These are phyloP conservation scores for Anthoptus insignis DNA, from an alignment of 2,888 invertebrate genomes.

Conservation along the genomic window DNA sequence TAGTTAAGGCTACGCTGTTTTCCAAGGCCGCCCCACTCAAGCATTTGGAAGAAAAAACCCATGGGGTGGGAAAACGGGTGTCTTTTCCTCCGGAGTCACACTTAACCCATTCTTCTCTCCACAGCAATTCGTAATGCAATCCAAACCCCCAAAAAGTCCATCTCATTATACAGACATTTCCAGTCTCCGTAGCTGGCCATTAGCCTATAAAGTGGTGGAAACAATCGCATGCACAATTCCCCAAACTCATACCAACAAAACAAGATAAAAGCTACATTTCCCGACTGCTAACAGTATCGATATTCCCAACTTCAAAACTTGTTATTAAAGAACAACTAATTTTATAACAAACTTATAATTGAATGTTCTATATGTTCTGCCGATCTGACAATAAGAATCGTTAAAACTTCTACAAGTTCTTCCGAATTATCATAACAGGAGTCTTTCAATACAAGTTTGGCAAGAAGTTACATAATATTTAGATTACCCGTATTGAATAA, in stretches of 20 bases:
- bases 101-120: too few relatives aligned
- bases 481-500: neutral
- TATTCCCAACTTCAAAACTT: slow-evolving; percentile 9
- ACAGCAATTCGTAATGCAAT: too few relatives aligned
- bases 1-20: too few relatives aligned
- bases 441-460: slow-evolving; percentile 14
- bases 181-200: too few relatives aligned
- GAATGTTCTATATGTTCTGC: slow-evolving; percentile 20
- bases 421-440: slow-evolving; percentile 8
- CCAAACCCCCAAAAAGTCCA: too few relatives aligned
- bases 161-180: too few relatives aligned
- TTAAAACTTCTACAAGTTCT: slow-evolving; percentile 9
- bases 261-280: neutral
- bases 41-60: too few relatives aligned
- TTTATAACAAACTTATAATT: slow-evolving; percentile 22
- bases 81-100: too few relatives aligned
- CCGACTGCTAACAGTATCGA: slow-evolving; percentile 10
- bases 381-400: slow-evolving; percentile 23
- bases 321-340: slow-evolving; percentile 12
- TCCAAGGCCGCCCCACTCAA: too few relatives aligned
- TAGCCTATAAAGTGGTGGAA: too few relatives aligned
- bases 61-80: too few relatives aligned
- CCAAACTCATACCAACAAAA: neutral
- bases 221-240: neutral
- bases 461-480: slow-evolving; percentile 2